Conservation (phyloP, 2,888 invertebrate species). For the Apomyelois bistriatella region DNA sequence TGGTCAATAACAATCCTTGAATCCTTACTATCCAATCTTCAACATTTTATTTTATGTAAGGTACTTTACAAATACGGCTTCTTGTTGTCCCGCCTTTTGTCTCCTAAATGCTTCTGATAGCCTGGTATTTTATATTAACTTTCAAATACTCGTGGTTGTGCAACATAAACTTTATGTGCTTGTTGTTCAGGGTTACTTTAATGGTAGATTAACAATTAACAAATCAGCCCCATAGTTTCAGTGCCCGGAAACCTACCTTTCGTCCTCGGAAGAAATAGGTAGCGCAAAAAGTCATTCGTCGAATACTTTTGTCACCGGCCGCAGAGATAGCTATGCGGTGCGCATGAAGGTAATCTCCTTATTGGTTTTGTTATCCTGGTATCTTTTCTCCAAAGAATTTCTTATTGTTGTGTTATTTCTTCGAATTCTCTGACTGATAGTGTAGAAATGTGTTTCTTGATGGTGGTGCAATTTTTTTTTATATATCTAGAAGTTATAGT, state of each 20-base stretch:
- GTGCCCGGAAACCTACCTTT: constrained; percentile 1
- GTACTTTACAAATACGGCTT: too few relatives aligned
- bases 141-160: too few relatives aligned
- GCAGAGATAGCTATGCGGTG: constrained; percentile 8
- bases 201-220: not conserved
- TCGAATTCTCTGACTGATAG: not conserved
- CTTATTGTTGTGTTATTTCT: not conserved
- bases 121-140: too few relatives aligned
- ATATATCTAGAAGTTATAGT: too few relatives aligned
- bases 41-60: too few relatives aligned
- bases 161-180: too few relatives aligned
- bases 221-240: not conserved
- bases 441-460: not conserved
- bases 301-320: not conserved
- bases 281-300: constrained; percentile 11
- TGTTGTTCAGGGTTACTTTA: too few relatives aligned
- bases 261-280: not conserved
- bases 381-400: not conserved
- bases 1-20: too few relatives aligned
- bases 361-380: not conserved
- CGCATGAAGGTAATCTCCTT: not conserved
- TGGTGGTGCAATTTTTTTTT: not conserved
- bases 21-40: too few relatives aligned
- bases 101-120: too few relatives aligned
- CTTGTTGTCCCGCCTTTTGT: too few relatives aligned